Base-by-base conservation (phyloP, 1,140 invertebrate genomes). In the Trachymyrmex cornetzi region DNA sequence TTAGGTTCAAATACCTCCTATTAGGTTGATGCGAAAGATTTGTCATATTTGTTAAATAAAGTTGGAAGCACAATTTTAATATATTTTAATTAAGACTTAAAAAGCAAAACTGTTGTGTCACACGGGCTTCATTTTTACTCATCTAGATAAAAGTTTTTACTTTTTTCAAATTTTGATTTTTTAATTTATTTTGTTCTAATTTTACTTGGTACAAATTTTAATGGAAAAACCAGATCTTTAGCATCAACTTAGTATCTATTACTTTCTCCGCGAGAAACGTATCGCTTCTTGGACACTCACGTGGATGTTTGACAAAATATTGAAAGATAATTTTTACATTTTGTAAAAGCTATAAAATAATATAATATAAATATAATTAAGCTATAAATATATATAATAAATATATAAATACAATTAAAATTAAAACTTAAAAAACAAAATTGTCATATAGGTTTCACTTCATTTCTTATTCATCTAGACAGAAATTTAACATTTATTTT, bases 201-300 rank as follows among this genome's bases (percentile, higher is more conserved):
- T 44, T 44, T 11, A 44, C 2, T 44, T 44, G 38, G 9, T 9
- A 38, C 0, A 9, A 38, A 59, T 59, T 24, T 63, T 63, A 2
- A 63, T 30, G 22, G 57, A 24, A 59, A 59, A 59, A 24, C 9
- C 14, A 30, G 16, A 64, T 30, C 61, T 34, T n/a, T 34, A 64
- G 16, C 27, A 34, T 64, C 27, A 64, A 30, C 3, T 16, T 34
- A 61, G 14, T 24, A 61, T 4, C 11, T 61, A 19, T 30, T 64
- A 64, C 16, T 64, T 64, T 64, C 27, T 64, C 61, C 61, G 27
- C 61, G 14, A 64, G 61, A 2, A 64, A 64, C 57, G 57, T 12
- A 59, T 59, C 57, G 57, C 16, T 19, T 64, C 61, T 64, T 34
- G 2, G 14, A 63, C 4, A 34, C 3, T 64, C 7, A 64, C 16